Evolutionary conservation across 2,888 invertebrate species (phyloP).

Genomic region (Tuberolachnus salignus): DNA sequence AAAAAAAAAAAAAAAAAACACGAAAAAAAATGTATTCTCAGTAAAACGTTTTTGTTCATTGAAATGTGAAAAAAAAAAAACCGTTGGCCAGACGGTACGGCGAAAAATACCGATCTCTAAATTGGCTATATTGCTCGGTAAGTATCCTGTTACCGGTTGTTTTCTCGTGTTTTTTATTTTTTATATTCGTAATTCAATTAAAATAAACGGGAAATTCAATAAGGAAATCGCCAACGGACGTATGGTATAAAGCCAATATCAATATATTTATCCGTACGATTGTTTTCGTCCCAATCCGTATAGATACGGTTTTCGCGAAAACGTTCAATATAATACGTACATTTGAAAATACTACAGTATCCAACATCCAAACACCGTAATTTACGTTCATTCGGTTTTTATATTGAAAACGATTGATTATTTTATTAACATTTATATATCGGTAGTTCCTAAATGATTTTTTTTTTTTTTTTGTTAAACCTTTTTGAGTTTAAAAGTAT

Average conservation of each 20-base stretch:
- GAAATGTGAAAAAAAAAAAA: slow-evolving; percentile 44
- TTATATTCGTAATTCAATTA: too few species aligned
- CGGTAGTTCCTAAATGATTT: too few species aligned
- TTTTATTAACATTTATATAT: too few species aligned
- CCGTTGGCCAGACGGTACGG: not conserved
- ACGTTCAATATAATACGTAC: not conserved
- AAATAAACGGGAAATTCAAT: slow-evolving; percentile 24
- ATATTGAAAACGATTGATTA: too few species aligned
- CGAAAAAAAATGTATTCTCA: slow-evolving; percentile 10
- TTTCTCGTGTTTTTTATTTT: too few species aligned
- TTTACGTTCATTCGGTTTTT: not conserved
- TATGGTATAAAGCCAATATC: too few species aligned
- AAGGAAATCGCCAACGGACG: not conserved
- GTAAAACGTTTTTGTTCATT: slow-evolving; percentile 22
- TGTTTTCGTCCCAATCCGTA: not conserved
- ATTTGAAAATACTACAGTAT: not conserved
- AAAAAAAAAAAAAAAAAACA: slow-evolving; percentile 4
- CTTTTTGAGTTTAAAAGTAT: too few species aligned
- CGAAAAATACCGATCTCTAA: not conserved
- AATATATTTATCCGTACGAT: not conserved
- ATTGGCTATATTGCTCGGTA: not conserved
- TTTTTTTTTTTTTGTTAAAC: too few species aligned
- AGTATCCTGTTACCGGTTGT: not conserved
- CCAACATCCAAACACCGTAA: not conserved
- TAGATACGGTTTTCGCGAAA: not conserved